phyloP scores from a whole-genome alignment of 2,888 invertebrate species.

The Epinotia ramella region DNA sequence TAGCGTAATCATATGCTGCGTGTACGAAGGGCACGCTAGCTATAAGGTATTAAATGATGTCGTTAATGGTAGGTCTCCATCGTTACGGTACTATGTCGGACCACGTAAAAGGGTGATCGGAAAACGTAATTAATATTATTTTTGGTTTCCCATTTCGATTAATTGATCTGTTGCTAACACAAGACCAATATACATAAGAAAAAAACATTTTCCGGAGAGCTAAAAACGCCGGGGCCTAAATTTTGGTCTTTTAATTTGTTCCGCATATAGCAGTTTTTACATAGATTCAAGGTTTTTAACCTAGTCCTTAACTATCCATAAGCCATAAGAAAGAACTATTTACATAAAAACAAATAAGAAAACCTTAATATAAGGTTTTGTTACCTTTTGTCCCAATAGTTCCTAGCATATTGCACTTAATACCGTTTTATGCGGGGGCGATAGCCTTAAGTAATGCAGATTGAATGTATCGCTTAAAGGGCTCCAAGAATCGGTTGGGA shows the following conservation, averaged over 20 bases:
- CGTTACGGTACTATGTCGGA: background rate
- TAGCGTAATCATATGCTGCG: slow-evolving; percentile 35
- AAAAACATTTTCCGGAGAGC: no score
- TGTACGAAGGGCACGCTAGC: background rate
- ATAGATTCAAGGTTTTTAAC: no score
- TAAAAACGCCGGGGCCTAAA: no score
- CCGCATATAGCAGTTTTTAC: no score
- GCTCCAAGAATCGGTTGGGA: slow-evolving; percentile 11
- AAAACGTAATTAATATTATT: background rate
- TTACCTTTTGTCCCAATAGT: no score
- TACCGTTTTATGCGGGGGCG: no score
- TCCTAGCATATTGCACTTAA: no score
- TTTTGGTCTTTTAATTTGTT: no score
- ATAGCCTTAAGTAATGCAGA: slow-evolving; percentile 33
- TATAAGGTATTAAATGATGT: background rate
- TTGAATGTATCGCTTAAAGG: slow-evolving; percentile 29
- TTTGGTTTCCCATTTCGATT: background rate
- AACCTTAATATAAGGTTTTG: no score
- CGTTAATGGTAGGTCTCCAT: background rate
- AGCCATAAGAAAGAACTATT: no score
- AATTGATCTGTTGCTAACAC: background rate
- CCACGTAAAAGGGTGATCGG: background rate
- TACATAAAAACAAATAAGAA: background rate
- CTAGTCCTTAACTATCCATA: no score
- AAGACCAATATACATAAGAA: no score